A percentile compares a stretch with the other conserved stretches of the same genome.
These are phyloP conservation scores for Bufotes viridis DNA, from an alignment of 2,797 vertebrate genomes.

Conservation along the genomic window DNA sequence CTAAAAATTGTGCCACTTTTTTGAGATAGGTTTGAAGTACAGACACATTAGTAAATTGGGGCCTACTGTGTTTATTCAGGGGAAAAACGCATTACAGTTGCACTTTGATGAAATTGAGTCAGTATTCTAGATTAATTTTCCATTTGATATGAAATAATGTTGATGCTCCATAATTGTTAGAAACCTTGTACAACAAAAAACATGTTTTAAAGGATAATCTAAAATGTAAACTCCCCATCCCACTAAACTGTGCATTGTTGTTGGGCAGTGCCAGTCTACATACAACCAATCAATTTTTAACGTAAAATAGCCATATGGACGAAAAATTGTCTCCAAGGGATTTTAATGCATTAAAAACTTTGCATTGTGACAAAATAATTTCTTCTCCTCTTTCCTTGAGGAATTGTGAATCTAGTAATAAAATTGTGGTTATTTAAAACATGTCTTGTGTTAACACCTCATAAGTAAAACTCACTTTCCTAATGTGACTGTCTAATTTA, in stretches of 20 bases:
- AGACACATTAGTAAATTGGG: too few relatives aligned
- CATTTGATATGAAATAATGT: too few relatives aligned
- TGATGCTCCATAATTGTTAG: background rate
- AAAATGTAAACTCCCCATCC: background rate
- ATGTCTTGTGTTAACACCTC: background rate
- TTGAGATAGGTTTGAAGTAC: too few relatives aligned
- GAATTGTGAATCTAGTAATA: background rate
- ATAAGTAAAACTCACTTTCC: slow-evolving; percentile 6
- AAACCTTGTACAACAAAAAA: too few relatives aligned
- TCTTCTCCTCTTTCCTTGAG: background rate
- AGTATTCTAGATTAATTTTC: too few relatives aligned
- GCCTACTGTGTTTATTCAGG: too few relatives aligned
- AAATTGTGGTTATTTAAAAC: slow-evolving; percentile 19
- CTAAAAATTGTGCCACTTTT: too few relatives aligned
- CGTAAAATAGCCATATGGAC: background rate
- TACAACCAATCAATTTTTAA: background rate
- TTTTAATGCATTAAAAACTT: background rate
- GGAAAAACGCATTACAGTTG: too few relatives aligned
- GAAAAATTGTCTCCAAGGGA: background rate
- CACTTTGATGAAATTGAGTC: too few relatives aligned
- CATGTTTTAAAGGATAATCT: background rate
- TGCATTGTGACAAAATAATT: background rate
- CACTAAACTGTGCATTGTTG: background rate
- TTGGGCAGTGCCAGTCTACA: background rate
- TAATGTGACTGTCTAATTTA: slow-evolving; percentile 30